A percentile compares a stretch with the other conserved stretches of the same genome.
Conservation (phyloP, 1,140 invertebrate species). For the Tribolium madens region DNA sequence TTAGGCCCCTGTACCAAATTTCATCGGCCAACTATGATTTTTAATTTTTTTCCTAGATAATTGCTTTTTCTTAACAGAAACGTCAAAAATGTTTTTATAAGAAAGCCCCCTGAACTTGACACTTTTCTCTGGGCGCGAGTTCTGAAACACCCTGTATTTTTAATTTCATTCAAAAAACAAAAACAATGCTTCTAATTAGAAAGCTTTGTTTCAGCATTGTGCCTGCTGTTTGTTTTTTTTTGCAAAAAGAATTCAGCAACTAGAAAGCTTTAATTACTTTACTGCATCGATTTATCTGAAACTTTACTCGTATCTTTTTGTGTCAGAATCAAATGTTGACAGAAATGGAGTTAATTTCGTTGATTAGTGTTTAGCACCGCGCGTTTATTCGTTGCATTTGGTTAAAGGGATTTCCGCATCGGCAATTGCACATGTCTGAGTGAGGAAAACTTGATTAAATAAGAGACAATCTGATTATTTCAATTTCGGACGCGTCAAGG, state of each 20-base stretch:
- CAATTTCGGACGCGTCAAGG: slow-evolving; percentile 15
- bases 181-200: not conserved
- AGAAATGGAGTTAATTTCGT: slow-evolving; percentile 8
- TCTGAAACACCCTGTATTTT: too few relatives aligned
- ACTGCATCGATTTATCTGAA: not conserved
- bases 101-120: too few relatives aligned
- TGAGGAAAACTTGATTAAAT: slow-evolving; percentile 5
- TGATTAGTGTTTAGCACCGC: slow-evolving; percentile 14
- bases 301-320: not conserved
- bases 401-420: not conserved
- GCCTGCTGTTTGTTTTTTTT: not conserved
- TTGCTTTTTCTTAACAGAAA: too few relatives aligned
- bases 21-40: too few relatives aligned
- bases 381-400: not conserved
- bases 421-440: not conserved
- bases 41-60: too few relatives aligned
- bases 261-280: not conserved
- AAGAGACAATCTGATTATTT: slow-evolving; percentile 31
- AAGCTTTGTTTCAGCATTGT: not conserved
- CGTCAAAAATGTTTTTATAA: too few relatives aligned
- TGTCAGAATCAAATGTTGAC: not conserved
- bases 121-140: too few relatives aligned
- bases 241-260: not conserved
- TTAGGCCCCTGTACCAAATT: too few relatives aligned
- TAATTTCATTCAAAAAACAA: too few relatives aligned